These are phyloP conservation scores for Peribatodes rhomboidaria DNA, from an alignment of 2,888 invertebrate species.

Conservation along the genomic window DNA sequence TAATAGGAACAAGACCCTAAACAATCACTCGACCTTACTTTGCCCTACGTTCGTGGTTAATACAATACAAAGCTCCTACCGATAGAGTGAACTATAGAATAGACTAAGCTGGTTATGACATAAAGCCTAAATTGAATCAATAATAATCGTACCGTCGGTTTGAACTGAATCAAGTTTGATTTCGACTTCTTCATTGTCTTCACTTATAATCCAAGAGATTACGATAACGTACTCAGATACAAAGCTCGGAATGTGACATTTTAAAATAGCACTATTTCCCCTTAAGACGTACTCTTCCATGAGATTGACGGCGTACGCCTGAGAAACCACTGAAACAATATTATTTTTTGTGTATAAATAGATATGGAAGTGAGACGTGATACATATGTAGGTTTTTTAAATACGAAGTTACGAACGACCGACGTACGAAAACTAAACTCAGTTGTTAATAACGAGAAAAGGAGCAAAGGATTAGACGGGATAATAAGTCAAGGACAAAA, in stretches of 20 bases:
- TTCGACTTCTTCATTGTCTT: slow-evolving; percentile 84
- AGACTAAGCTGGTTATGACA: slow-evolving; percentile 12
- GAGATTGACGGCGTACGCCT: slow-evolving; percentile 95
- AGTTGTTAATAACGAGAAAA: not conserved
- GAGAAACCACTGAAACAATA: slow-evolving; percentile 94
- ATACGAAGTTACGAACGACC: not conserved
- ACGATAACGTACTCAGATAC: slow-evolving; percentile 96
- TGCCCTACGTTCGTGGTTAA: slow-evolving; percentile 21
- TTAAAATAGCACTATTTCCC: slow-evolving; percentile 96
- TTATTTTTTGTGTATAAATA: slow-evolving; percentile 27
- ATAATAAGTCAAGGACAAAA: slow-evolving; percentile 25
- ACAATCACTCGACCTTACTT: slow-evolving; percentile 34
- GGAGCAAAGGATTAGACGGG: slow-evolving; percentile 12
- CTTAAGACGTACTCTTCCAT: slow-evolving; percentile 97
- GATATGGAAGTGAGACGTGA: not conserved
- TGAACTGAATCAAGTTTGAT: slow-evolving; percentile 76
- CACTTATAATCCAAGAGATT: slow-evolving; percentile 94
- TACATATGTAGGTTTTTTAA: not conserved
- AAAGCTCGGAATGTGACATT: slow-evolving; percentile 97
- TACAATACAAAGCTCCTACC: slow-evolving; percentile 41
- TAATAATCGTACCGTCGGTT: slow-evolving; percentile 71
- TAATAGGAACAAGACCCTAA: slow-evolving; percentile 66
- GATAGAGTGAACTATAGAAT: slow-evolving; percentile 26
- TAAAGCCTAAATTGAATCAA: slow-evolving; percentile 30
- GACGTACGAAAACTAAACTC: not conserved